Evolutionary conservation across 2,797 vertebrate species (phyloP).

Genomic region (Anomalospiza imberbis): DNA sequence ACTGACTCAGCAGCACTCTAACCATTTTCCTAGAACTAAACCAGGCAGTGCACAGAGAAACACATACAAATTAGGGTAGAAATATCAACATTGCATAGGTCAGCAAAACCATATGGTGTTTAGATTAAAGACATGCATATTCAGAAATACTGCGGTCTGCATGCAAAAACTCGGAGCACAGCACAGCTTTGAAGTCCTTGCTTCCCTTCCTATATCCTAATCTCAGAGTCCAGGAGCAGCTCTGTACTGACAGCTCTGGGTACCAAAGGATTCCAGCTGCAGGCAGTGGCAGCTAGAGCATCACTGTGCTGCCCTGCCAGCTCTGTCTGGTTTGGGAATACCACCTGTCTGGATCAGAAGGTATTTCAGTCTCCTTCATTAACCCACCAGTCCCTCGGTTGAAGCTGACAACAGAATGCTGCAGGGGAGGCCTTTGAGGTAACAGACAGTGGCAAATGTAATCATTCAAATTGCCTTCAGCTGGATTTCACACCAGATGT

Average conservation of each 20-base stretch:
- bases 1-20: slow-evolving; percentile 61
- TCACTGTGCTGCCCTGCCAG: neutral
- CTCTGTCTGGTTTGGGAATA: neutral
- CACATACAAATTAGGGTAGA: slow-evolving; percentile 11
- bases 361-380: neutral
- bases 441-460: neutral
- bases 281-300: neutral
- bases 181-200: neutral
- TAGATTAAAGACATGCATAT: slow-evolving; percentile 49
- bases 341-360: neutral
- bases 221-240: neutral
- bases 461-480: neutral
- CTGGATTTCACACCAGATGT: neutral
- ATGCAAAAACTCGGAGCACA: neutral
- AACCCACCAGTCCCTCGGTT: neutral
- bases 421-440: neutral
- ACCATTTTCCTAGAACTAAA: slow-evolving; percentile 28
- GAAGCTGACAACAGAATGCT: neutral
- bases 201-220: neutral
- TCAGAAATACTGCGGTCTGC: neutral
- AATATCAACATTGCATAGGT: slow-evolving; percentile 47
- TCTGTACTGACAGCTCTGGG: neutral
- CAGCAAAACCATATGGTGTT: slow-evolving; percentile 46
- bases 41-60: neutral
- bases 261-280: neutral